Percentiles rank a stretch among this genome's conserved stretches.
phyloP scores from a whole-genome alignment of 2,888 invertebrate genomes.

The Aradus depressus region DNA sequence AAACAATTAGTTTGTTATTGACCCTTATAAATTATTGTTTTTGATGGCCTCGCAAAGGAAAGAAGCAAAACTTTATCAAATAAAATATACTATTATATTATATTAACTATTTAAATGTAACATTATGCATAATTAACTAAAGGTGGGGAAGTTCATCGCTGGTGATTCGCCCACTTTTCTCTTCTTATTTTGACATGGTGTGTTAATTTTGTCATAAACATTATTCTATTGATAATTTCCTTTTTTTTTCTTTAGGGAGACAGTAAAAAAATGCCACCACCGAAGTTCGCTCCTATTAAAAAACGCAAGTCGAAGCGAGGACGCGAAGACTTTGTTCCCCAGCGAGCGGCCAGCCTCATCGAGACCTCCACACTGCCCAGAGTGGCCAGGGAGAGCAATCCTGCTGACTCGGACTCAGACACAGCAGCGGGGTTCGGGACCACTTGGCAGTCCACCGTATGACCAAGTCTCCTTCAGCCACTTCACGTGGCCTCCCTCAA shows the following conservation, averaged over 20 bases:
- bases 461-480: too few species aligned
- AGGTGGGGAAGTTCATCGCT: too few species aligned
- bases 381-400: constrained; percentile 27
- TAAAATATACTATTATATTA: too few species aligned
- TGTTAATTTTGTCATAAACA: not conserved
- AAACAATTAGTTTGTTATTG: too few species aligned
- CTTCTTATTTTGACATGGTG: not conserved
- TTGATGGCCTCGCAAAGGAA: too few species aligned
- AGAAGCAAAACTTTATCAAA: too few species aligned
- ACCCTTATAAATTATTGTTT: too few species aligned
- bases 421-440: constrained; percentile 77
- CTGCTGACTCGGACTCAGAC: constrained; percentile 69
- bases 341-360: constrained; percentile 35
- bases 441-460: constrained; percentile 47
- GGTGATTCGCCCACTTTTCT: not conserved
- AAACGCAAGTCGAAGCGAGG: constrained; percentile 55
- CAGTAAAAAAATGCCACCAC: constrained; percentile 60
- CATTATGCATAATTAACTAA: too few species aligned
- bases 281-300: constrained; percentile 53
- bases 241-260: constrained; percentile 40
- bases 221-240: not conserved
- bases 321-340: constrained; percentile 44
- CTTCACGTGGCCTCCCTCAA: too few species aligned
- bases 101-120: too few species aligned
- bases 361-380: constrained; percentile 32